Conservation (phyloP, 2,113 vertebrate species). For the Coptodon rendalli region DNA sequence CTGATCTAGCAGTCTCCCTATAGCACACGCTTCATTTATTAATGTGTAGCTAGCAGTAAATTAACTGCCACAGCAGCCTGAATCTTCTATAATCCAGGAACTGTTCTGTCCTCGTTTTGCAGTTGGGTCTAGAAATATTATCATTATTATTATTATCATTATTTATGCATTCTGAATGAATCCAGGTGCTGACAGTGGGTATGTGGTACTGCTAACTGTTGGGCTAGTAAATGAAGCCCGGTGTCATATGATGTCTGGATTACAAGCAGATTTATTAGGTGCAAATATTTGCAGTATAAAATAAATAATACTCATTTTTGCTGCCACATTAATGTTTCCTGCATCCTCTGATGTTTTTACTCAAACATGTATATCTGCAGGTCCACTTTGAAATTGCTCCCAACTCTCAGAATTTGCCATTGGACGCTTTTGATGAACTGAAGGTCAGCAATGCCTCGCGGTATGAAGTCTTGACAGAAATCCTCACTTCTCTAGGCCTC, state of each 20-base stretch:
- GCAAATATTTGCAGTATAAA: not conserved
- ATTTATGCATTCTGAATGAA: not conserved
- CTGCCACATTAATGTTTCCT: not conserved
- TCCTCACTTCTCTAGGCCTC: slow-evolving; percentile 79
- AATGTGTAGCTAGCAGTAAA: not conserved
- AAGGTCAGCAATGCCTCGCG: slow-evolving; percentile 79
- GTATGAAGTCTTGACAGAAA: slow-evolving; percentile 77
- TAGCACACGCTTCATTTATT: not conserved
- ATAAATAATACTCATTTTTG: not conserved
- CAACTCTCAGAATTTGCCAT: slow-evolving; percentile 37
- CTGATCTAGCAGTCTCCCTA: not conserved
- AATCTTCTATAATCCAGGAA: not conserved
- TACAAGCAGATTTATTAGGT: not conserved
- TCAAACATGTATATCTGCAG: slow-evolving; percentile 48
- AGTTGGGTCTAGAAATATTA: not conserved
- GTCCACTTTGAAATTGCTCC: slow-evolving; percentile 79
- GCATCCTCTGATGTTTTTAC: not conserved
- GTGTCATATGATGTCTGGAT: not conserved
- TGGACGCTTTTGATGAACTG: slow-evolving; percentile 74
- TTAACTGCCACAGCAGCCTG: not conserved
- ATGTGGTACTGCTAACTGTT: not conserved
- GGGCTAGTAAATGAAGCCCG: not conserved
- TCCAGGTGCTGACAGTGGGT: not conserved
- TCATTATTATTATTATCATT: not conserved
- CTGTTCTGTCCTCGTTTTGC: not conserved